phyloP scores from a whole-genome alignment of 1,140 invertebrate genomes.

The Anadara kagoshimensis region DNA sequence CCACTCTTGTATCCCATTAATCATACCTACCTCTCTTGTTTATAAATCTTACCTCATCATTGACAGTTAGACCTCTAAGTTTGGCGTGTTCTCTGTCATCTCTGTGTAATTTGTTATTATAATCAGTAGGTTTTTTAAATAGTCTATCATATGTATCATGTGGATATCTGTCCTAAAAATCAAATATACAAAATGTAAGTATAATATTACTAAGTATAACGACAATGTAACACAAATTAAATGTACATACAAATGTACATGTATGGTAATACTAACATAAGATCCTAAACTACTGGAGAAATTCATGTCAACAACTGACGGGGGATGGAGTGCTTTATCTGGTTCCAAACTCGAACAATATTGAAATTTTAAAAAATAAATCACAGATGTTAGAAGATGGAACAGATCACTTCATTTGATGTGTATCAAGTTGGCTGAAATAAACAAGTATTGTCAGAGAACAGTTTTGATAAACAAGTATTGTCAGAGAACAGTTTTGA shows the following conservation, averaged over 20 bases:
- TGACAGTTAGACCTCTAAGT: constrained; percentile 66
- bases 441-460: no score
- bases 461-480: no score
- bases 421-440: no score
- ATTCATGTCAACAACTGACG: no score
- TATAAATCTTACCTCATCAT: constrained; percentile 61
- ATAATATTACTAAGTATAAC: not conserved
- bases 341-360: not conserved
- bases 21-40: not conserved
- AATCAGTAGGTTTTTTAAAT: constrained; percentile 60
- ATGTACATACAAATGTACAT: no score
- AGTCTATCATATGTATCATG: constrained; percentile 65
- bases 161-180: constrained; percentile 60
- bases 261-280: no score
- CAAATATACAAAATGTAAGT: not conserved
- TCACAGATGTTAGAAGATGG: no score
- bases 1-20: no score
- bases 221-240: no score
- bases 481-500: no score
- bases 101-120: constrained; percentile 71
- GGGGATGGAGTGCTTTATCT: not conserved
- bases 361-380: no score
- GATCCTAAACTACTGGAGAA: not conserved
- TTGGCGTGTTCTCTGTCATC: constrained; percentile 73
- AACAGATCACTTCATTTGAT: no score